Base-by-base conservation (phyloP, 2,113 vertebrate genomes). In the Coryphaenoides rupestris region DNA sequence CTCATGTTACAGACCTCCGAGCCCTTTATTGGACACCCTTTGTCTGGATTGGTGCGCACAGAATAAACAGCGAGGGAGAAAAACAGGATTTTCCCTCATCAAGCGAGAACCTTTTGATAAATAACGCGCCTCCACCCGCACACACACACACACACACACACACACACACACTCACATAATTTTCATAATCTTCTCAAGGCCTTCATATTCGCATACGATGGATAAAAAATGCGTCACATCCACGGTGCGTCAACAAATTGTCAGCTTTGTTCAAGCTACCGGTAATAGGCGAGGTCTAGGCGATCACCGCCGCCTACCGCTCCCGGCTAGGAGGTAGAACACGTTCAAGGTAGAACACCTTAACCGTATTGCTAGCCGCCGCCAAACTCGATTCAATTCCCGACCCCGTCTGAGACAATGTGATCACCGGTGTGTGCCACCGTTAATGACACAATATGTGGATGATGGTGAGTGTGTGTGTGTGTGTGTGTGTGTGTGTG, bases 21-120 rank as follows among this genome's bases (percentile, higher is more conserved):
- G 50, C 89, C 89, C 74, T 85, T 92, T 73, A 89, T 84, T 74
- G 89, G 86, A 77, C 93, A 95, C 68, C 73, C 70, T 63, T 89
- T 88, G 83, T 84, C 95, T 94, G 82, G 62, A 86, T 78, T 64
- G 61, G 68, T n/a, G n/a, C 69, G 82, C 47, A 81, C 69, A 81
- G 54, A 82, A 69, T 15, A 55, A 68, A 55, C 23, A 57, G 58
- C 24, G 65, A 72, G 55, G 73, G 3, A 79, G 62, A 78, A 66
- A 74, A 82, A 76, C 70, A 65, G 69, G 72, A 69, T 82, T 85
- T 66, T 68, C 69, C 56, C 62, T 67, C 14, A 67, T 55, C 1
- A 2, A 58, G 7, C 5, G 21, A n/a, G 40, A 50, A 55, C 47
- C 47, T 50, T 16, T n/a, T 50, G 47, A 50, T 50, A 13, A 50